A percentile compares a stretch with the other conserved stretches of the same genome.
These are phyloP conservation scores for Anoplopoma fimbria DNA, from an alignment of 2,113 vertebrate species.

Conservation along the genomic window DNA sequence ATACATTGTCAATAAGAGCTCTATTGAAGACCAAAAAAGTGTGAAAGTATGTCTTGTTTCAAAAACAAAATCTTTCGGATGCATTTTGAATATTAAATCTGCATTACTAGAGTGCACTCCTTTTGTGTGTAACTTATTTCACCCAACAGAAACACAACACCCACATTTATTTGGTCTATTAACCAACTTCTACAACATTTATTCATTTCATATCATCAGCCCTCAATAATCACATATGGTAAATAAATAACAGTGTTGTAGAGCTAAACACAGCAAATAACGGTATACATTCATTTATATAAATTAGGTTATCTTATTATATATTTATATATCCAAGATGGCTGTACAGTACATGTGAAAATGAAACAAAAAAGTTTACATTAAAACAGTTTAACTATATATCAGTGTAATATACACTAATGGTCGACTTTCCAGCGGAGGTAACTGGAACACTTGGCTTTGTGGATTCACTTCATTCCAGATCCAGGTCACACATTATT, in stretches of 20 bases:
- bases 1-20: background rate
- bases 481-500: slow-evolving; percentile 65
- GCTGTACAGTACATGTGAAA: slow-evolving; percentile 81
- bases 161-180: slow-evolving; percentile 9
- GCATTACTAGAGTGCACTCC: background rate
- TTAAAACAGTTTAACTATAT: slow-evolving; percentile 69
- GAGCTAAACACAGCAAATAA: slow-evolving; percentile 77
- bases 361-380: slow-evolving; percentile 79
- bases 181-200: slow-evolving; percentile 72
- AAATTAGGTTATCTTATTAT: slow-evolving; percentile 78
- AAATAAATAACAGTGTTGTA: slow-evolving; percentile 78
- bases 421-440: slow-evolving; percentile 74
- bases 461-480: slow-evolving; percentile 29
- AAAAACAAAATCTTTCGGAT: background rate
- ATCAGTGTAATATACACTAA: slow-evolving; percentile 89
- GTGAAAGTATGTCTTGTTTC: background rate
- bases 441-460: slow-evolving; percentile 73
- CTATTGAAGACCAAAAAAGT: background rate
- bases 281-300: slow-evolving; percentile 82
- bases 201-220: slow-evolving; percentile 69
- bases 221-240: slow-evolving; percentile 58
- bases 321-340: slow-evolving; percentile 66
- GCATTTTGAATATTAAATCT: slow-evolving; percentile 34
- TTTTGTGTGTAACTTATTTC: background rate
- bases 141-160: slow-evolving; percentile 7